A percentile compares a stretch with the other conserved stretches of the same genome.
Conservation (phyloP, 30 jellyfish, hydroid and myxozoan species). For the Clytia hemisphaerica region DNA sequence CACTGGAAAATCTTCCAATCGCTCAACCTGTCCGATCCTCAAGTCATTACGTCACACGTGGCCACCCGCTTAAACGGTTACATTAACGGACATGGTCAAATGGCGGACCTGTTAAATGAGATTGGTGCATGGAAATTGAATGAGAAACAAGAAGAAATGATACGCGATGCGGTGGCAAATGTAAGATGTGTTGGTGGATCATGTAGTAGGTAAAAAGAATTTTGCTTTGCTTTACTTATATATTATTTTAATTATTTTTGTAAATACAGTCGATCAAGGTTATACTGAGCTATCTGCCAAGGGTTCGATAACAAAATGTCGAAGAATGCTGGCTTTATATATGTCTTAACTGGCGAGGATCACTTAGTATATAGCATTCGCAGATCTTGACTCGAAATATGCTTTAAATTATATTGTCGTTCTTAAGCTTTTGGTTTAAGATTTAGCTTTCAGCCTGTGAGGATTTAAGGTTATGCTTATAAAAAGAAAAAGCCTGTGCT, state of each 20-base stretch:
- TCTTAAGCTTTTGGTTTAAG: no score
- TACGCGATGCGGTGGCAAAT: constrained; percentile 29
- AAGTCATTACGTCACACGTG: constrained; percentile 59
- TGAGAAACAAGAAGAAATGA: constrained; percentile 41
- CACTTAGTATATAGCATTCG: no score
- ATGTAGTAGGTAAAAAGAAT: constrained; percentile 27
- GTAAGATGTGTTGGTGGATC: constrained; percentile 51
- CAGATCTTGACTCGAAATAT: no score
- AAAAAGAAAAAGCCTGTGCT: no score
- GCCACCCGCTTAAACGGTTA: constrained; percentile 91
- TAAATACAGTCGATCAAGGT: no score
- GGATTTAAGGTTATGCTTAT: no score
- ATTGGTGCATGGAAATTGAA: constrained; percentile 57
- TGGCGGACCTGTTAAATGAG: constrained; percentile 33
- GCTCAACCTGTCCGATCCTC: constrained; percentile 52
- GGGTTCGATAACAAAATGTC: no score
- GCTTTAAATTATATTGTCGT: no score
- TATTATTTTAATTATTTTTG: not conserved
- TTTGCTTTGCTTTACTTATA: not conserved
- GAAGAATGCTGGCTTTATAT: no score
- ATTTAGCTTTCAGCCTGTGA: no score
- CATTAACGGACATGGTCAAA: constrained; percentile 78
- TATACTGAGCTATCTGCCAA: no score
- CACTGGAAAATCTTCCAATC: constrained; percentile 50
- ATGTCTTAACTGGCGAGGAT: no score